These are phyloP conservation scores for Leptobrachium leishanense DNA, from an alignment of 2,113 vertebrate genomes.

Conservation along the genomic window DNA sequence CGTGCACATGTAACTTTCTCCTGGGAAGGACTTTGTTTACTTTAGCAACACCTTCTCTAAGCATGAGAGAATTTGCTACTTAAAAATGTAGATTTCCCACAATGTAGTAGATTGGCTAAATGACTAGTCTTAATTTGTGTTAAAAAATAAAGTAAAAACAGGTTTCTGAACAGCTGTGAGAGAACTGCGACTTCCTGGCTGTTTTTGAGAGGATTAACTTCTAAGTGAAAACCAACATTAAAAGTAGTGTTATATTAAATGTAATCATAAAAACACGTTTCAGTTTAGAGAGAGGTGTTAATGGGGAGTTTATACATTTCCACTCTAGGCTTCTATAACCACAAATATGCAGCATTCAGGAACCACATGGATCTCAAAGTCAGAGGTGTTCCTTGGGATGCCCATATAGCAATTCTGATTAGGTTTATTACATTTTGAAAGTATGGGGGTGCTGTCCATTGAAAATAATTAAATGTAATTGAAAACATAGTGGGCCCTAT, in stretches of 20 bases:
- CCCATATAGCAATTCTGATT: neutral
- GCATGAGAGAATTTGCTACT: neutral
- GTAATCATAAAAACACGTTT: constrained; percentile 32
- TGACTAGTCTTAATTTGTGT: constrained; percentile 27
- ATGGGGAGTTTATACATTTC: constrained; percentile 45
- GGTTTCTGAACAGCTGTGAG: constrained; percentile 29
- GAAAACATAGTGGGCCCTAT: neutral
- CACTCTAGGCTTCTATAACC: constrained; percentile 32
- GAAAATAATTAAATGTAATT: neutral
- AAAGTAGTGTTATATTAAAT: constrained; percentile 38
- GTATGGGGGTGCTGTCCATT: neutral
- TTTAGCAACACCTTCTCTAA: too few species aligned
- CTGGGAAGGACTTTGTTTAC: too few species aligned
- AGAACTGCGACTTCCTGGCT: constrained; percentile 30
- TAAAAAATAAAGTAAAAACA: constrained; percentile 33
- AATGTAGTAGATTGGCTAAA: constrained; percentile 9
- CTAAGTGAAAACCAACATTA: constrained; percentile 35
- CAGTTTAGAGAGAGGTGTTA: constrained; percentile 34
- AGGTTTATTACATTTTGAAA: neutral
- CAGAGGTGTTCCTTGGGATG: neutral
- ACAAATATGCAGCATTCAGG: constrained; percentile 35
- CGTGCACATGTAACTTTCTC: too few species aligned
- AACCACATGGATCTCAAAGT: constrained; percentile 12
- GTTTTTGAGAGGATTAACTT: constrained; percentile 38
- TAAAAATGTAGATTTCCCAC: neutral